Base-by-base conservation (phyloP, 2,888 invertebrate genomes). In the Operophtera brumata region DNA sequence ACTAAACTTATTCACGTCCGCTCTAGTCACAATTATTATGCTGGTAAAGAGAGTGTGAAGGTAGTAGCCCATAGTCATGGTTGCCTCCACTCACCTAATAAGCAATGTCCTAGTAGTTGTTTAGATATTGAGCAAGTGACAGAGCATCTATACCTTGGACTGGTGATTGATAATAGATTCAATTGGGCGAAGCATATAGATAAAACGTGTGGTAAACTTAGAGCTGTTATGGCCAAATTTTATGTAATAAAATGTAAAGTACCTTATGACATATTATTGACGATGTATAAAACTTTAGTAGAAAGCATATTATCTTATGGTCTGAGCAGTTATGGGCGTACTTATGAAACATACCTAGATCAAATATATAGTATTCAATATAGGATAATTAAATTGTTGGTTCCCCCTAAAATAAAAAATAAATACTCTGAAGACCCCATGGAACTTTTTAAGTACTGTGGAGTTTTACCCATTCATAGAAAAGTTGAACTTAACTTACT, bases 1-100 rank as follows among this genome's bases (percentile, higher is more conserved):
- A 49, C 49, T 13, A 49, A 49, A n/a, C 2, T 39, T 20, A 39
- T 47, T 4, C 47, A 47, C 14, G 39, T 47, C 2, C 39, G n/a
- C 7, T 47, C 47, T 4, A 47, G 39, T 20, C 39, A 47, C n/a
- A 47, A 47, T 32, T 7, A 5, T 14, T 12, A 12, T 13, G 4
- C 10, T 5, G n/a, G 5, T n/a, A 5, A 4, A 32, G 32, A 32
- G 9, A 34, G 20, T 20, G n/a, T 44, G 1, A 20, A 34, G 20
- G n/a, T 44, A 14, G 20, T 44, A n/a, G 34, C 34, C 6, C 44
- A 44, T 44, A 44, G 11, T 20, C 44, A 45, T 14, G 9, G 14
- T 7, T 40, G 39, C 11, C 9, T 30, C n/a, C 35, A 36, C 13
- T 12, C 12, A 12, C 1, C 12, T 36, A 13, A 6, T 28, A 9